Evolutionary conservation across 2,113 vertebrate species (phyloP).

Genomic region (Amphiprion percula): DNA sequence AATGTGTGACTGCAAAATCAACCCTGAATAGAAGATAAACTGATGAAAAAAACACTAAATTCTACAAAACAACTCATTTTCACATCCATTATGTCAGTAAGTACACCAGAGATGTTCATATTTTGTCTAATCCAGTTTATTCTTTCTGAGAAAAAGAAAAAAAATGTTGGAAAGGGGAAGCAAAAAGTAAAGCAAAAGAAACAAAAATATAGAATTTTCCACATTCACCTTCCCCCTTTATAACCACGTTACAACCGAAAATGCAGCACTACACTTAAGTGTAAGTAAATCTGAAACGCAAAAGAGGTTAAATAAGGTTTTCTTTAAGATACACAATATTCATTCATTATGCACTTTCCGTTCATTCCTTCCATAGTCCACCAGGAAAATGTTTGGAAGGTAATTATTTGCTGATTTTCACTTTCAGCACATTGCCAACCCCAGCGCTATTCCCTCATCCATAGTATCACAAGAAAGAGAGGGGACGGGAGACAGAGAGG

Average conservation of each 20-base stretch:
- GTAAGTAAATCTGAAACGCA: slow-evolving; percentile 95
- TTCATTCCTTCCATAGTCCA: slow-evolving; percentile 85
- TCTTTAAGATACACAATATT: slow-evolving; percentile 93
- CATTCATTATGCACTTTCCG: slow-evolving; percentile 78
- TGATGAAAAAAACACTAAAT: background rate
- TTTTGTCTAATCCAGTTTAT: slow-evolving; percentile 95
- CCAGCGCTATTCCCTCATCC: slow-evolving; percentile 36
- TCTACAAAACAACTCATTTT: background rate
- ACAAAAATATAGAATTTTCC: slow-evolving; percentile 85
- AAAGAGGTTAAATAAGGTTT: slow-evolving; percentile 95
- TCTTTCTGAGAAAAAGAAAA: slow-evolving; percentile 92
- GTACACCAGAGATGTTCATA: slow-evolving; percentile 43
- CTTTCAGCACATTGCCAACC: slow-evolving; percentile 43
- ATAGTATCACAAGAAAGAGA: slow-evolving; percentile 28
- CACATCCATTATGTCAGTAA: slow-evolving; percentile 44
- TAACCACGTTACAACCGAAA: slow-evolving; percentile 89
- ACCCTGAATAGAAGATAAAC: background rate
- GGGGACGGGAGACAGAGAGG: slow-evolving; percentile 4
- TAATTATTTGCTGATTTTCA: slow-evolving; percentile 62
- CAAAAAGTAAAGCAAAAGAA: slow-evolving; percentile 64
- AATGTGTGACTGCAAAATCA: background rate
- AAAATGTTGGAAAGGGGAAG: slow-evolving; percentile 79
- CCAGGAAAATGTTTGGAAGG: slow-evolving; percentile 85
- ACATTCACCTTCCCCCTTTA: slow-evolving; percentile 64
- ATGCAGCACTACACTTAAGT: slow-evolving; percentile 93